Evolutionary conservation across 2,113 vertebrate genomes (phyloP).

Genomic region (Petrocephalus microphthalmus): DNA sequence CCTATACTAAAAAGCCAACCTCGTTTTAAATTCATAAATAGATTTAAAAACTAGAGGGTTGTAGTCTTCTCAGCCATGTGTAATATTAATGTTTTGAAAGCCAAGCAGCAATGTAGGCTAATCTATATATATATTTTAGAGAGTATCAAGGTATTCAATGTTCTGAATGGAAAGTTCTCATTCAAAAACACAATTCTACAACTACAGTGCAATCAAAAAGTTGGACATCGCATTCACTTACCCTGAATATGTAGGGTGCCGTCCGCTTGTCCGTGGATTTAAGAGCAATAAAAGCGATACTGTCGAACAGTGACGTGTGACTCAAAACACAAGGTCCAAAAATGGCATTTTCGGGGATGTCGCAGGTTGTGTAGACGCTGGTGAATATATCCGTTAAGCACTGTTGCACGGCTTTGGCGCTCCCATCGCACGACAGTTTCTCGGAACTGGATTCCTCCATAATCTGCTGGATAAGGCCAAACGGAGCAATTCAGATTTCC

Average conservation of each 20-base stretch:
- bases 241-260: constrained; percentile 92
- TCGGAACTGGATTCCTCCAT: constrained; percentile 88
- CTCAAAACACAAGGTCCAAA: constrained; percentile 92
- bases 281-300: constrained; percentile 93
- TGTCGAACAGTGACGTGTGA: constrained; percentile 95
- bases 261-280: constrained; percentile 95
- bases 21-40: background rate
- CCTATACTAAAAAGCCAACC: background rate
- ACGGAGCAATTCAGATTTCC: background rate
- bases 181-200: background rate
- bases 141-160: background rate
- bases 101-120: background rate
- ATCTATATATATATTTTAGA: background rate
- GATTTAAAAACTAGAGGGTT: background rate
- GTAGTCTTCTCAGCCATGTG: background rate
- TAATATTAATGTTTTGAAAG: background rate
- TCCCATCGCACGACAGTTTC: constrained; percentile 82
- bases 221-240: constrained; percentile 46
- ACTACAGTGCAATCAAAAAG: background rate
- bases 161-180: background rate
- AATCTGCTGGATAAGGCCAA: constrained; percentile 42
- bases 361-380: constrained; percentile 94
- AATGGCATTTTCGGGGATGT: constrained; percentile 91
- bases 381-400: constrained; percentile 97
- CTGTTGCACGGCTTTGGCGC: constrained; percentile 91